These are phyloP conservation scores for Oxyteleia sp. DNA, from an alignment of 2,888 invertebrate species.

Conservation along the genomic window DNA sequence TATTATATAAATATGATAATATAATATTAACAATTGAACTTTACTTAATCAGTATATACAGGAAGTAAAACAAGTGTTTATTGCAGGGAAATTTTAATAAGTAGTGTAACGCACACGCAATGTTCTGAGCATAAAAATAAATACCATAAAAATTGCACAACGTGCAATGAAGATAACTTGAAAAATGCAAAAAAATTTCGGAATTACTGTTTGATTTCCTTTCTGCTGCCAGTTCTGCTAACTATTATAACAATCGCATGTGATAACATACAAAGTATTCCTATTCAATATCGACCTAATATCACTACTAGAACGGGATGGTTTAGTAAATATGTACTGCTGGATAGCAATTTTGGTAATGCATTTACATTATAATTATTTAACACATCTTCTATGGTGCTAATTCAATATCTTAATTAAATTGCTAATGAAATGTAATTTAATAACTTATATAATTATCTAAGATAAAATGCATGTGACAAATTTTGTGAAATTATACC, in stretches of 20 bases:
- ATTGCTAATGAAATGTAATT: too few species aligned
- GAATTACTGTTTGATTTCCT: not conserved
- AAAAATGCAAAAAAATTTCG: slow-evolving; percentile 1
- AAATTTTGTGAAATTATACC: too few species aligned
- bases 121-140: not conserved
- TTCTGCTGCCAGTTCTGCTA: not conserved
- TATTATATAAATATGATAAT: too few species aligned
- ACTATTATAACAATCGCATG: not conserved
- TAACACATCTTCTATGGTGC: too few species aligned
- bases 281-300: slow-evolving; percentile 18
- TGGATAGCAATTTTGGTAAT: too few species aligned
- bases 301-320: not conserved
- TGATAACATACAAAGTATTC: not conserved
- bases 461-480: too few species aligned
- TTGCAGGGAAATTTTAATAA: not conserved
- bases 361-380: too few species aligned
- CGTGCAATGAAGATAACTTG: not conserved
- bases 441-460: too few species aligned
- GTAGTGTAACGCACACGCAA: not conserved
- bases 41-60: too few species aligned
- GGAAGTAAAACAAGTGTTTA: too few species aligned
- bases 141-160: not conserved
- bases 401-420: too few species aligned
- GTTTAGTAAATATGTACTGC: not conserved
- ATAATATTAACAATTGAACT: too few species aligned